Conservation (phyloP, 2,888 invertebrate genomes). For the Acronicta aceris region DNA sequence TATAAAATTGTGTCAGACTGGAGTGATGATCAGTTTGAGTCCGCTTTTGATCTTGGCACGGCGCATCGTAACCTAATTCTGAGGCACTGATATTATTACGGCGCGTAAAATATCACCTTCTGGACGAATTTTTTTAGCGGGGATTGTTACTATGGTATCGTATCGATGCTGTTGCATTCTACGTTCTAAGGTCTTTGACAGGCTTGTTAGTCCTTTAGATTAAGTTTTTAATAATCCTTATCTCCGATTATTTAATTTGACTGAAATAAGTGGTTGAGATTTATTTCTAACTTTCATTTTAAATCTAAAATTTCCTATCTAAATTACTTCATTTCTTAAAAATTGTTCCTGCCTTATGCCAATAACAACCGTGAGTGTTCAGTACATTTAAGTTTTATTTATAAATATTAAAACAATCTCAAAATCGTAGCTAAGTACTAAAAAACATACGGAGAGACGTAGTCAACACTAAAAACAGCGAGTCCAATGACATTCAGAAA, state of each 20-base stretch:
- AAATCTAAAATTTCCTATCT: too few species aligned
- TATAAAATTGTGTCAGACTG: conserved; percentile 7
- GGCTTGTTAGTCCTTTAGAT: conserved; percentile 1
- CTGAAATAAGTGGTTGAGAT: too few species aligned
- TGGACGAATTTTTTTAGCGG: conserved; percentile 19
- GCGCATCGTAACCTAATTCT: conserved; percentile 27
- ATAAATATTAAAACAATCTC: conserved; percentile 14
- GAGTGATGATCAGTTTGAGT: conserved; percentile 22
- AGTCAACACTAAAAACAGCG: conserved; percentile 32
- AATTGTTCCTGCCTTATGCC: neutral
- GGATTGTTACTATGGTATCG: conserved; percentile 2
- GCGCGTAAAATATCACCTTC: conserved; percentile 19
- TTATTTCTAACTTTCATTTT: too few species aligned
- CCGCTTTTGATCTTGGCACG: conserved; percentile 41
- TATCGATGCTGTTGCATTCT: neutral
- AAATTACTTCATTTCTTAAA: neutral
- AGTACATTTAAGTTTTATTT: neutral
- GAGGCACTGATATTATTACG: conserved; percentile 19
- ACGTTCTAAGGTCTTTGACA: too few species aligned
- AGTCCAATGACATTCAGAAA: conserved; percentile 35
- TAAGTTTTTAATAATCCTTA: neutral
- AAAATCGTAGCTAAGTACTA: conserved; percentile 17
- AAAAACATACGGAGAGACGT: conserved; percentile 7
- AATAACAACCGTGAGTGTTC: neutral
- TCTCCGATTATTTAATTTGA: too few species aligned